Base-by-base conservation (phyloP, 2,888 invertebrate species). In the Pheosia gnoma region DNA sequence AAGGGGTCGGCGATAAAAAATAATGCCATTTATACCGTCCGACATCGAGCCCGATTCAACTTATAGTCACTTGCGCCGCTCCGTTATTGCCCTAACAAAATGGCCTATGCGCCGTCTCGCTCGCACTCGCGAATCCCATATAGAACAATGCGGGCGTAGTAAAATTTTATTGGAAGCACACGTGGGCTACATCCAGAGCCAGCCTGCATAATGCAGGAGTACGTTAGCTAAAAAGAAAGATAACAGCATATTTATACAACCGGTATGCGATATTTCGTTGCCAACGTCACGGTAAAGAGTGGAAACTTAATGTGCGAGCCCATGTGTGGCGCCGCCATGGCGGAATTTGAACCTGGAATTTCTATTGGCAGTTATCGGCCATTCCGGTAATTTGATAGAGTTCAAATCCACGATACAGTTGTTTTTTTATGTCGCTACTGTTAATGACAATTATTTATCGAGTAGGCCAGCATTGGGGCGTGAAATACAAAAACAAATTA, bases 201-300 rank as follows among this genome's bases (percentile, higher is more conserved):
- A 78, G 82, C 84, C 88, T 89, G 91, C 90, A 92, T 93, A 89
- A 93, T 93, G 90, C 91, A 90, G 85, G 82, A 84, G 87, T 87
- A 90, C 88, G 89, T 90, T 88, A 89, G 88, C 90, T 91, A 91
- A 92, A 92, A 92, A 91, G 90, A 91, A 90, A 91, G 92, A 92
- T 92, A 93, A 91, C 88, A 88, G 88, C 90, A 91, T 93, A 93
- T 93, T 93, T 93, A 93, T 92, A 89, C 91, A 84, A 88, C 87
- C 87, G 86, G 84, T 84, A 81, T 81, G 85, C 90, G 89, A 90
- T 91, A 92, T 90, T 91, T 92, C 87, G 86, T 85, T 74, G 86
- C 86, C 84, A 89, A 85, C 87, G 88, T 90, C 93, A 89, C 79
- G 87, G 89, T 90, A 90, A 90, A 88, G 61, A 66, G 60, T 66